A percentile compares a stretch with the other conserved stretches of the same genome.
These are phyloP conservation scores for Sicus ferrugineus DNA, from an alignment of 2,888 invertebrate genomes.

Conservation along the genomic window DNA sequence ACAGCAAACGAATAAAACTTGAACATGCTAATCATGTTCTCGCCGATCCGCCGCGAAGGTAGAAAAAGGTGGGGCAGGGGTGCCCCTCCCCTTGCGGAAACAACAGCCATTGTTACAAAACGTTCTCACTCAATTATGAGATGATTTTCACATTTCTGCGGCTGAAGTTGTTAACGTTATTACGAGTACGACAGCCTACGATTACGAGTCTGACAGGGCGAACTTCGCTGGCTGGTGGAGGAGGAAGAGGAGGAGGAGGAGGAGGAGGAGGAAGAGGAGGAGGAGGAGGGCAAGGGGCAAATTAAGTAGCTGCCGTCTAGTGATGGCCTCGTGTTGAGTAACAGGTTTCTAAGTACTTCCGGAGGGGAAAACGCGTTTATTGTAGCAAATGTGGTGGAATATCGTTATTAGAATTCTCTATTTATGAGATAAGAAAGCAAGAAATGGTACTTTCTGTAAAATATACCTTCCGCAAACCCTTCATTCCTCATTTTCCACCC, in stretches of 20 bases:
- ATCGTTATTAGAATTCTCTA: too few species aligned
- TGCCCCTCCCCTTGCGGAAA: neutral
- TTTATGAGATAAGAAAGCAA: too few species aligned
- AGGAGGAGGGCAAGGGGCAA: neutral
- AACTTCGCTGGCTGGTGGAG: neutral
- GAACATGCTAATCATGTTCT: neutral
- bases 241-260: neutral
- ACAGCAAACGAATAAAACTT: neutral
- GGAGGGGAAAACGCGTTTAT: too few species aligned
- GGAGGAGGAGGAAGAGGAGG: neutral
- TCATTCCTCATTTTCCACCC: too few species aligned
- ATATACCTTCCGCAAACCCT: too few species aligned
- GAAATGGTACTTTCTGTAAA: too few species aligned
- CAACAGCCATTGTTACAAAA: neutral
- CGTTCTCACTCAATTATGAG: neutral
- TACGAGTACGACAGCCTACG: neutral
- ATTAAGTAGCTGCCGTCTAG: too few species aligned
- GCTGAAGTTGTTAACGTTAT: neutral
- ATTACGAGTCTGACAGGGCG: too few species aligned
- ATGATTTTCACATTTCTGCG: neutral
- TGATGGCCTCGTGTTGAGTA: too few species aligned
- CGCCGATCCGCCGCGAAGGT: neutral
- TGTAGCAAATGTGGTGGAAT: too few species aligned
- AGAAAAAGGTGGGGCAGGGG: neutral
- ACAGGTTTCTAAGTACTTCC: too few species aligned